phyloP scores from a whole-genome alignment of 2,797 vertebrate genomes.

The Martes flavigula region DNA sequence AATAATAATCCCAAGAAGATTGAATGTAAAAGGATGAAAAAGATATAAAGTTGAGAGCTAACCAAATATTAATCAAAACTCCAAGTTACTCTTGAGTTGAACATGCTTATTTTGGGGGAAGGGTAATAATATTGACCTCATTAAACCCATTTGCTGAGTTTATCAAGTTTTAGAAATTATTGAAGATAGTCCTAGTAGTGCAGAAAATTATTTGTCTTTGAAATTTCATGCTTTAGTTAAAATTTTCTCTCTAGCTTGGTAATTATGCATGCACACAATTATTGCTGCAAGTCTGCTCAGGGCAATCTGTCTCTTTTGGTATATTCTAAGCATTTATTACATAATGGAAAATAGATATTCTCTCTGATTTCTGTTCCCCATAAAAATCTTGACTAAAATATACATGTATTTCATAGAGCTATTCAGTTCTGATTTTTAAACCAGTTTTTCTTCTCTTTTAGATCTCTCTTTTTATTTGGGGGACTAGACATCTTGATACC shows the following conservation, averaged over 20 bases:
- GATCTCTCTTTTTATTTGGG: neutral
- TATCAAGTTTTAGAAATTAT: neutral
- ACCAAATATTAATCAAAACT: neutral
- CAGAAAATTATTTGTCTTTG: constrained; percentile 49
- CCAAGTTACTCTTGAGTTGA: neutral
- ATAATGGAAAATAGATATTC: constrained; percentile 6
- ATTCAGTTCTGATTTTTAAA: neutral
- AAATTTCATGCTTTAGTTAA: constrained; percentile 1
- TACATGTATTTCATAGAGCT: neutral
- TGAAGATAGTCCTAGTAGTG: neutral
- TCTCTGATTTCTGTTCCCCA: neutral
- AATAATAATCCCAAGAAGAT: neutral
- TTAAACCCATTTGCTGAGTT: neutral
- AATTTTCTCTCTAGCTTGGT: neutral
- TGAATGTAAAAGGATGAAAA: neutral
- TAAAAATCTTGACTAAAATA: neutral
- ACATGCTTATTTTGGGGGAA: neutral
- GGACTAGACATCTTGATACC: neutral
- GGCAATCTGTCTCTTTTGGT: constrained; percentile 3
- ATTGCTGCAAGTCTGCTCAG: neutral
- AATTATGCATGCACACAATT: constrained; percentile 23
- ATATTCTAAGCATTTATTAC: neutral
- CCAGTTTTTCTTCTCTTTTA: neutral
- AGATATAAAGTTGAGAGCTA: neutral
- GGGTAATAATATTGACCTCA: neutral